Conservation (phyloP, 30 jellyfish, hydroid and myxozoan species). For the Cassiopea andromeda region DNA sequence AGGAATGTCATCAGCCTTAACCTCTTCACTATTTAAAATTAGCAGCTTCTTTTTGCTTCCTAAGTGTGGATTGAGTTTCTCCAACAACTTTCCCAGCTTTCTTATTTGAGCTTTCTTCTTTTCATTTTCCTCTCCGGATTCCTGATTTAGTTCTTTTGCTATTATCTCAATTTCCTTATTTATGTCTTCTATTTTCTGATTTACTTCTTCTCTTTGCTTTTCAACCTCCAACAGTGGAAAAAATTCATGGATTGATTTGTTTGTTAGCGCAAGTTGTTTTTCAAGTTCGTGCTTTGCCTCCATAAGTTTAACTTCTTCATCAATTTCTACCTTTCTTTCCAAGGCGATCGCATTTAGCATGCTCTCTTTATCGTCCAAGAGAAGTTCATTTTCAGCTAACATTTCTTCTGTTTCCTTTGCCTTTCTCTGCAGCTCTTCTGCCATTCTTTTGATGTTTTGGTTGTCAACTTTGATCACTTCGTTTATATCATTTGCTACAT, state of each 20-base stretch:
- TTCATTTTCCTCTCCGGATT: background rate
- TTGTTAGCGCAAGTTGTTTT: constrained; percentile 9
- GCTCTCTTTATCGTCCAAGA: background rate
- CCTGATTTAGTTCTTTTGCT: constrained; percentile 20
- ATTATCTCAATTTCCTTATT: constrained; percentile 27
- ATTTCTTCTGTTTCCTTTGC: constrained; percentile 1
- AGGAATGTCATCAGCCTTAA: background rate
- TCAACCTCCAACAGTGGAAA: constrained; percentile 1
- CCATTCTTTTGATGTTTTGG: constrained; percentile 18
- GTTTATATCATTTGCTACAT: constrained; percentile 35
- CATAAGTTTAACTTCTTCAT: background rate
- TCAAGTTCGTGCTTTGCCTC: constrained; percentile 36
- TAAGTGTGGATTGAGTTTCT: constrained; percentile 23
- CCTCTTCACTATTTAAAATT: background rate
- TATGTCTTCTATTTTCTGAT: constrained; percentile 15
- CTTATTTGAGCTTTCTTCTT: background rate
- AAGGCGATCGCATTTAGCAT: constrained; percentile 13
- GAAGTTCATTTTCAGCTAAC: background rate
- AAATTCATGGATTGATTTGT: constrained; percentile 5
- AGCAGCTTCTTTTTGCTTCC: background rate
- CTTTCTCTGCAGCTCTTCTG: constrained; percentile 30
- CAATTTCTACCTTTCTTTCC: background rate
- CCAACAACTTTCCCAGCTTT: constrained; percentile 28
- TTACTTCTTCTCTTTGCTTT: constrained; percentile 1
- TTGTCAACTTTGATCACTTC: constrained; percentile 10